A percentile compares a stretch with the other conserved stretches of the same genome.
Evolutionary conservation across 2,113 vertebrate genomes (phyloP).

Genomic region (Marcusenius ussheri): DNA sequence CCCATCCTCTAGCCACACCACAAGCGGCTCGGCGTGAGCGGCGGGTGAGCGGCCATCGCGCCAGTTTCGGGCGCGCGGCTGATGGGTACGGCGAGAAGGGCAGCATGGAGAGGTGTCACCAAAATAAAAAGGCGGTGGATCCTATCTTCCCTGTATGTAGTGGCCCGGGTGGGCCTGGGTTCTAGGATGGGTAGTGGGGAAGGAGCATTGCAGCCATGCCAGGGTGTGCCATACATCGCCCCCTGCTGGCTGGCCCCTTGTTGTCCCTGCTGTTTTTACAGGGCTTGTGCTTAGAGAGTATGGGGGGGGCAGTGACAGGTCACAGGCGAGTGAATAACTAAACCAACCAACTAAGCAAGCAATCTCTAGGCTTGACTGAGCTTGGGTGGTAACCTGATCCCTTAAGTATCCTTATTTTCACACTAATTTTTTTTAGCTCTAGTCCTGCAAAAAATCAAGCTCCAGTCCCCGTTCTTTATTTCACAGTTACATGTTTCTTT

Average conservation of each 20-base stretch:
- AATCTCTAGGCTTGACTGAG: conserved; percentile 37
- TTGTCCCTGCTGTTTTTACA: not conserved
- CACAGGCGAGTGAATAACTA: conserved; percentile 44
- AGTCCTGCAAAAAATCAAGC: conserved; percentile 49
- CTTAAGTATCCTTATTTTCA: conserved; percentile 36
- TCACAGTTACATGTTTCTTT: not conserved
- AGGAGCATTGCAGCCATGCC: not conserved
- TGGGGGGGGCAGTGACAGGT: conserved; percentile 32
- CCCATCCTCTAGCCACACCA: not conserved
- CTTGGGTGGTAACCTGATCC: conserved; percentile 35
- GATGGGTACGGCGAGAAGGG: too few relatives aligned
- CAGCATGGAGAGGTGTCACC: too few relatives aligned
- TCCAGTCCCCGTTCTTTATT: conserved; percentile 34
- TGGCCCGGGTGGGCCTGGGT: not conserved
- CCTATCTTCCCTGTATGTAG: not conserved
- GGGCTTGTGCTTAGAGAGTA: not conserved
- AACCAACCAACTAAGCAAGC: conserved; percentile 54
- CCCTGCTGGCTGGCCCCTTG: not conserved
- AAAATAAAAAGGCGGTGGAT: not conserved
- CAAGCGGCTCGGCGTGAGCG: conserved; percentile 20
- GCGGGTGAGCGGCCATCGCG: conserved; percentile 52
- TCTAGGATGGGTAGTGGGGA: not conserved
- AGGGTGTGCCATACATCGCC: not conserved
- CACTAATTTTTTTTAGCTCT: conserved; percentile 30
- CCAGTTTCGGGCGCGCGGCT: conserved; percentile 52